Conservation (phyloP, 1,140 invertebrate genomes). For the Cotesia typhae region DNA sequence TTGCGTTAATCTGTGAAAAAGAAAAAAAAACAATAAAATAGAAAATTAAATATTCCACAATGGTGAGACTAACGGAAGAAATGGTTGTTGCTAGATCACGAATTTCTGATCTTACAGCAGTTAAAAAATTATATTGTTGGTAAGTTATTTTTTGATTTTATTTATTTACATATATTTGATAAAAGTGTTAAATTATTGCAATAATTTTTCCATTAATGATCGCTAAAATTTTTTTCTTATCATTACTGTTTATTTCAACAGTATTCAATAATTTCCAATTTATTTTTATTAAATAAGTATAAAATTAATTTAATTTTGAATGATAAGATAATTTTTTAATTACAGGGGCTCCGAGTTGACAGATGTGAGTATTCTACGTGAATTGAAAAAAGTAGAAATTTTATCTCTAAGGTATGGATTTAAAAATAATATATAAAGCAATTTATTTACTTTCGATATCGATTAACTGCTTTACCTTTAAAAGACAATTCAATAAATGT, state of each 20-base stretch:
- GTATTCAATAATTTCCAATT: too few relatives aligned
- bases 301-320: not conserved
- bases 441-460: not conserved
- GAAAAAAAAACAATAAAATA: not conserved
- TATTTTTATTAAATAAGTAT: not conserved
- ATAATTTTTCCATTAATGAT: not conserved
- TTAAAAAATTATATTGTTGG: slow-evolving; percentile 92
- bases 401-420: slow-evolving; percentile 77
- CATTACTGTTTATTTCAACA: too few relatives aligned
- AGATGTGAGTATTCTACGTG: slow-evolving; percentile 78
- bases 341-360: slow-evolving; percentile 82
- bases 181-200: not conserved
- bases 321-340: slow-evolving; percentile 50
- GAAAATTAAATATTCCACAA: slow-evolving; percentile 51
- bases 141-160: slow-evolving; percentile 64
- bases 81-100: slow-evolving; percentile 90
- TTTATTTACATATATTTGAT: slow-evolving; percentile 18
- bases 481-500: slow-evolving; percentile 3
- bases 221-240: too few relatives aligned
- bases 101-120: slow-evolving; percentile 81
- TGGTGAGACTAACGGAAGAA: slow-evolving; percentile 87
- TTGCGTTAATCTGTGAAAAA: slow-evolving; percentile 1
- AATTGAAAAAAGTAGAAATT: slow-evolving; percentile 82
- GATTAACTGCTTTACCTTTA: not conserved
- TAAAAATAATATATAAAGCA: not conserved